A percentile compares a stretch with the other conserved stretches of the same genome.
These are phyloP conservation scores for Scaeva pyrastri DNA, from an alignment of 2,888 invertebrate species.

Conservation along the genomic window DNA sequence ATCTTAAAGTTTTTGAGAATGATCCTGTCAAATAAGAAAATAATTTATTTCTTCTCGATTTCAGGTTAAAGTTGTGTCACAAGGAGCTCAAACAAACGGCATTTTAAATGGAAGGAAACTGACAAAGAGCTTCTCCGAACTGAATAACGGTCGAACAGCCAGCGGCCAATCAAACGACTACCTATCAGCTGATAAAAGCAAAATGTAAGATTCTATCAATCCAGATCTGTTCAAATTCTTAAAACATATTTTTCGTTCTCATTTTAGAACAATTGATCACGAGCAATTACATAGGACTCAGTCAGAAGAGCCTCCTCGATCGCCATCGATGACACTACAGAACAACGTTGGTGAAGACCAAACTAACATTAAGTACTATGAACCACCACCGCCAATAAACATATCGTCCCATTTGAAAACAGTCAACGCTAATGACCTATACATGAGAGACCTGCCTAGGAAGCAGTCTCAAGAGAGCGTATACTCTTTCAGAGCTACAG, in stretches of 20 bases:
- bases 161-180: constrained; percentile 82
- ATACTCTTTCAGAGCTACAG: constrained; percentile 77
- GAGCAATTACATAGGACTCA: constrained; percentile 92
- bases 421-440: constrained; percentile 62
- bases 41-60: not conserved
- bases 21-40: no score
- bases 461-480: constrained; percentile 78
- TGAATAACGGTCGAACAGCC: constrained; percentile 84
- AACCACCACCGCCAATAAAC: constrained; percentile 81
- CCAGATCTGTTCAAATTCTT: not conserved
- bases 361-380: constrained; percentile 81
- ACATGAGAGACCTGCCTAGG: constrained; percentile 65
- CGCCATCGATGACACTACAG: constrained; percentile 82
- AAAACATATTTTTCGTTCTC: not conserved
- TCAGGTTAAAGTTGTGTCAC: constrained; percentile 94
- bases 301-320: constrained; percentile 92
- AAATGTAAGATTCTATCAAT: constrained; percentile 36
- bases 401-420: constrained; percentile 69
- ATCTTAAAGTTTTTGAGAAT: no score
- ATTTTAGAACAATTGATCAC: constrained; percentile 85
- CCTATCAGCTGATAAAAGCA: constrained; percentile 76
- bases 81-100: constrained; percentile 95
- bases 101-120: constrained; percentile 89
- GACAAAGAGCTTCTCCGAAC: constrained; percentile 93
- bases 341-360: constrained; percentile 77